These are phyloP conservation scores for Cremastobaeus sp. DNA, from an alignment of 2,888 invertebrate species.

Conservation along the genomic window DNA sequence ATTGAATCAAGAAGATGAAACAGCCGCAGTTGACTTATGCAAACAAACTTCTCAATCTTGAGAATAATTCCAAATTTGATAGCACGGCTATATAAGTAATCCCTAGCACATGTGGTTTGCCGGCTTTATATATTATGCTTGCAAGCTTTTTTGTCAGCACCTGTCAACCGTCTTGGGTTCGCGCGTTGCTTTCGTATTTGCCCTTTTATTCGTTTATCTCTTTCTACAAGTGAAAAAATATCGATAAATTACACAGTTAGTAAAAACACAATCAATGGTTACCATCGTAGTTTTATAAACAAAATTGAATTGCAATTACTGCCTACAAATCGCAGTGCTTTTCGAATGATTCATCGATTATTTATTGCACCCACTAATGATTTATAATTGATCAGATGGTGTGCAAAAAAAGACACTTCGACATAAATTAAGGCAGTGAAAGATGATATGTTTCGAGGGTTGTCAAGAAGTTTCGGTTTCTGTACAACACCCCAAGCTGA, in stretches of 20 bases:
- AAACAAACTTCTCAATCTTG: slow-evolving; percentile 32
- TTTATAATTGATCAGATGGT: too few species aligned
- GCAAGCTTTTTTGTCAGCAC: slow-evolving; percentile 74
- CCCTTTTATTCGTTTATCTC: background rate
- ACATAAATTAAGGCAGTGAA: slow-evolving; percentile 6
- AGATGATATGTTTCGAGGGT: slow-evolving; percentile 1
- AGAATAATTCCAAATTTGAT: slow-evolving; percentile 26
- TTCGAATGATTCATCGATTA: background rate
- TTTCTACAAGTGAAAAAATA: background rate
- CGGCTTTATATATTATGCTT: slow-evolving; percentile 74
- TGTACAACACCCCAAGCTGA: background rate
- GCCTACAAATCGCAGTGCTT: too few species aligned
- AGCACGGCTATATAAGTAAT: slow-evolving; percentile 74
- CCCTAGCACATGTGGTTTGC: slow-evolving; percentile 77
- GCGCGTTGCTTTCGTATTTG: slow-evolving; percentile 13
- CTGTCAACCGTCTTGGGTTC: slow-evolving; percentile 75
- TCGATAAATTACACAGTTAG: too few species aligned
- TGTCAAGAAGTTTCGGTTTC: slow-evolving; percentile 6
- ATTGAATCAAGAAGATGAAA: slow-evolving; percentile 1
- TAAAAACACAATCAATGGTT: too few species aligned
- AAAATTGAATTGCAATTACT: too few species aligned
- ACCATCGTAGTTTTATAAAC: too few species aligned
- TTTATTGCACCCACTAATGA: background rate
- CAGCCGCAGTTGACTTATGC: slow-evolving; percentile 10
- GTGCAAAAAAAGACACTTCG: background rate